A percentile compares a stretch with the other conserved stretches of the same genome.
phyloP scores from a whole-genome alignment of 1,140 invertebrate species.

The Lethocerus indicus region DNA sequence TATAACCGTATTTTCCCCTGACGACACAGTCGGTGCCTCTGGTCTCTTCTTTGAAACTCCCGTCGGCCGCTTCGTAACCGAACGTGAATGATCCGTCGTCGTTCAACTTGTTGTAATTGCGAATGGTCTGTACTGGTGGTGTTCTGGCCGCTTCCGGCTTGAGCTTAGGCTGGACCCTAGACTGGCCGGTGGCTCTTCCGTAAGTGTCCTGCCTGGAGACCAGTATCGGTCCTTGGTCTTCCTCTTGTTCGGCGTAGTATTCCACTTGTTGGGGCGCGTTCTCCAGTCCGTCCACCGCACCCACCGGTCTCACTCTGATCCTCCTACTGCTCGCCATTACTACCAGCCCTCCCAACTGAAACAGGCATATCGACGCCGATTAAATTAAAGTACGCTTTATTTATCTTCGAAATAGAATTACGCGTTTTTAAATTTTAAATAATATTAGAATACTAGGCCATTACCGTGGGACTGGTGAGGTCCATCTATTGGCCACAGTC shows the following conservation, averaged over 20 bases:
- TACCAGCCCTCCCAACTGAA: background rate
- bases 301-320: conserved; percentile 13
- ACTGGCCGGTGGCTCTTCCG: conserved; percentile 15
- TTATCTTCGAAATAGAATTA: too few relatives aligned
- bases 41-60: conserved; percentile 80
- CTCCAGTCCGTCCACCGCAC: conserved; percentile 20
- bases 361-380: too few relatives aligned
- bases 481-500: too few relatives aligned
- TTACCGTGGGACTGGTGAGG: too few relatives aligned
- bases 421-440: too few relatives aligned
- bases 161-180: conserved; percentile 9
- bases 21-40: conserved; percentile 72
- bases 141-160: conserved; percentile 34
- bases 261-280: conserved; percentile 16
- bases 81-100: conserved; percentile 76
- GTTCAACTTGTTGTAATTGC: conserved; percentile 67
- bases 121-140: conserved; percentile 57
- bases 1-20: conserved; percentile 72
- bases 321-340: conserved; percentile 5
- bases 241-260: conserved; percentile 24
- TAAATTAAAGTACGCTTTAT: too few relatives aligned
- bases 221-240: conserved; percentile 19
- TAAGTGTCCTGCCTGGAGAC: conserved; percentile 17
- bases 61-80: conserved; percentile 72
- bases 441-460: too few relatives aligned